These are phyloP conservation scores for Macroramphosus scolopax DNA, from an alignment of 2,797 vertebrate genomes.

Conservation along the genomic window DNA sequence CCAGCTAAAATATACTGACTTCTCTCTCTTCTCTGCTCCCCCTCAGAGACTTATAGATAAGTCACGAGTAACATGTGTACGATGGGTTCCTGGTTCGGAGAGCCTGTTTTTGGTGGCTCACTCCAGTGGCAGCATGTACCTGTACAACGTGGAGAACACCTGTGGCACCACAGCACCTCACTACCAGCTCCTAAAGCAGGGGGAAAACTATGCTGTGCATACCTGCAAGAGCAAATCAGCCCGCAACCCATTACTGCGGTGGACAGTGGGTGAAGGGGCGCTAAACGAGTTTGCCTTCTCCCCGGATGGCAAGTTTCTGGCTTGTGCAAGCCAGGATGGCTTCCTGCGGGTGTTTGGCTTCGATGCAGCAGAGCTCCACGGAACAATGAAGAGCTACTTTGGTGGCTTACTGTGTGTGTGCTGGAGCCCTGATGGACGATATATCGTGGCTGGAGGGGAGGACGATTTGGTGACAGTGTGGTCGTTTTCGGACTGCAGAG, in stretches of 20 bases:
- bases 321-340: constrained; percentile 95
- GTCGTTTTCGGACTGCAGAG: constrained; percentile 91
- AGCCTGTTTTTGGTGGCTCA: constrained; percentile 97
- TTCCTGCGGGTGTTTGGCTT: constrained; percentile 96
- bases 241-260: constrained; percentile 92
- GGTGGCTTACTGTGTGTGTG: constrained; percentile 93
- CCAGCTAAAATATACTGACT: neutral
- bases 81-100: constrained; percentile 99
- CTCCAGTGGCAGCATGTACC: constrained; percentile 95
- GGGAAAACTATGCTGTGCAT: constrained; percentile 91
- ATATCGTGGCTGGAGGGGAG: constrained; percentile 94
- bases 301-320: constrained; percentile 93
- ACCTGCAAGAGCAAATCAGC: constrained; percentile 97
- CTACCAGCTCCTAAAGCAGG: constrained; percentile 98
- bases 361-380: constrained; percentile 90
- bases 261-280: constrained; percentile 94
- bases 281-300: constrained; percentile 97
- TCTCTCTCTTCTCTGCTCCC: constrained; percentile 32
- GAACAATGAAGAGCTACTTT: constrained; percentile 99
- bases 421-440: constrained; percentile 98
- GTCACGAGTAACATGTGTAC: constrained; percentile 97
- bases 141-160: constrained; percentile 97
- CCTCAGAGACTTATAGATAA: constrained; percentile 98
- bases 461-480: constrained; percentile 95
- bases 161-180: constrained; percentile 94